Evolutionary conservation across 2,888 invertebrate genomes (phyloP), one percentile per base, ranked within the genome.

Genomic region (Agrochola circellaris): DNA sequence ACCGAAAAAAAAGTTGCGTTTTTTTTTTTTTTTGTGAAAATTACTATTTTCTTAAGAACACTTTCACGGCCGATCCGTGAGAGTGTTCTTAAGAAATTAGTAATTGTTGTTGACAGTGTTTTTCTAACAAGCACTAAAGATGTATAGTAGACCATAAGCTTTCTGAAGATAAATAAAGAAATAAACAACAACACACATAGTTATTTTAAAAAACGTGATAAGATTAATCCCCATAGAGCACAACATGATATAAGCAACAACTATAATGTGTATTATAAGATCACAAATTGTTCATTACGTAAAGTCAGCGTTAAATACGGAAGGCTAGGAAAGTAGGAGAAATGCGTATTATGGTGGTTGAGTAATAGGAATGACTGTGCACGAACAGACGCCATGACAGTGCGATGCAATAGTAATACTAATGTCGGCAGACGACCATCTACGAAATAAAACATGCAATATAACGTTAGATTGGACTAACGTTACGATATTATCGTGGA

Each of bases 271-370:
- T 68, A 69, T 75, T 78, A 85, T 69, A 75, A 74, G 56, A 79
- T 66, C 73, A 79, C 61, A 77, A 85, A 74, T 81, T 65, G 68
- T 69, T 75, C 72, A 82, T 90, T 90, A 89, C 86, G 66, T 90
- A 90, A 90, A 87, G 72, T 56, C n/a, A 45, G 38, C 54, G 67
- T 73, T 78, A 64, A 80, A 85, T 79, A 80, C 90, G 89, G 89
- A 91, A 92, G 89, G 77, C 77, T 74, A 87, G 61, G 84, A 87
- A 89, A 86, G 85, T 82, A 82, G 84, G 77, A 87, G 84, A 88
- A 89, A 85, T 88, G 77, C 72, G 77, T 81, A 82, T 74, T 72
- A 81, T 83, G 48, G 20, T 64, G 77, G 89, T 88, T 87, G 81
- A 76, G 84, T 89, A 90, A 90, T 73, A 73, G 58, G 73, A 71